Base-by-base conservation (phyloP, 2,888 invertebrate genomes). In the Lochmaea crataegi region DNA sequence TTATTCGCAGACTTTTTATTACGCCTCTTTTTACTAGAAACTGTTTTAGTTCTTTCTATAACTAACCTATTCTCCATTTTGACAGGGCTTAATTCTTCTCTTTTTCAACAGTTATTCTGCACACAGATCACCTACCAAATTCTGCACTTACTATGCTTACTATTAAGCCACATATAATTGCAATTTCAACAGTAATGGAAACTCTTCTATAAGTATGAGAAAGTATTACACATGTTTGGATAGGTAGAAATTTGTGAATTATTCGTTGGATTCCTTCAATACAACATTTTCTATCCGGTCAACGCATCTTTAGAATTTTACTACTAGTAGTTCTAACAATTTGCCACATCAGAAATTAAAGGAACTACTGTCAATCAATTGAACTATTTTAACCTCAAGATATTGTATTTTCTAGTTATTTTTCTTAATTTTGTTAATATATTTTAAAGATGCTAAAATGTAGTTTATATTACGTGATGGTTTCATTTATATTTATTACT, bases 391-490 rank as follows among this genome's bases (percentile, higher is more conserved):
- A 58, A 58, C 58, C 58, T 26, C 1, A 32, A 53, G 9, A 53
- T 18, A 32, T 22, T 65, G 12, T 26, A 65, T 53, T 53, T 65
- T 7, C 38, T 32, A 65, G 11, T 65, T n/a, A 18, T 57, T 56
- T 67, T 45, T 65, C n/a, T 45, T 45, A 45, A 65, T 68, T 26
- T 60, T 45, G 60, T 26, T 68, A 42, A 57, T 32, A 32, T 57
- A 68, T 48, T 45, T 65, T 32, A 65, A 64, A 64, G 2, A 70
- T 70, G 70, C 57, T 70, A 26, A 26, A 51, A 53, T 57, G 14
- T 56, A 58, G 56, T 48, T 53, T 60, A 48, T n/a, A 57, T 41
- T 42, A 26, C n/a, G 56, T 56, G 56, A 14, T 42, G 6, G 7
- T 57, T 57, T 22, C 60, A 61, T 65, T 68, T 16, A 58, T 68